phyloP scores from a whole-genome alignment of 2,888 invertebrate species.

The Lasiommata megera region DNA sequence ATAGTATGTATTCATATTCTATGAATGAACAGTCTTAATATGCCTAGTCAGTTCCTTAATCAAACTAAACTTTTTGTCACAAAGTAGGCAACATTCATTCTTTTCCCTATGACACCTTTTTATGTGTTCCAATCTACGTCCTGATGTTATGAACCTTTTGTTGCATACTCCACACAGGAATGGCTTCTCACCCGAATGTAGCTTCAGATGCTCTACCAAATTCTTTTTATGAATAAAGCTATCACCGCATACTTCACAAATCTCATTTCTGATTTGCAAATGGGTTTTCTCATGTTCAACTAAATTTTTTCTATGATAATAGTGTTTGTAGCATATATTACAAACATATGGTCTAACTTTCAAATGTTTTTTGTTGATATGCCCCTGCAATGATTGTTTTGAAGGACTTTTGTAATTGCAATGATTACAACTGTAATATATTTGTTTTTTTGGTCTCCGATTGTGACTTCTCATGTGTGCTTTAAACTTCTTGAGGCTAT shows the following conservation, averaged over 20 bases:
- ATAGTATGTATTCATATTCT: too few relatives aligned
- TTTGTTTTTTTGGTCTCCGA: slow-evolving; percentile 29
- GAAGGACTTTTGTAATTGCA: slow-evolving; percentile 49
- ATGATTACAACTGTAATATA: slow-evolving; percentile 40
- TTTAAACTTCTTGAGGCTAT: slow-evolving; percentile 43
- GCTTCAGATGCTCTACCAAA: slow-evolving; percentile 49
- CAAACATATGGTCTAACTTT: slow-evolving; percentile 48
- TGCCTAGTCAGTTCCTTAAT: slow-evolving; percentile 57
- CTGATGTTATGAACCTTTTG: slow-evolving; percentile 51
- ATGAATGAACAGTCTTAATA: slow-evolving; percentile 48
- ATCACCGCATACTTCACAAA: slow-evolving; percentile 57
- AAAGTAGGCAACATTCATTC: slow-evolving; percentile 47
- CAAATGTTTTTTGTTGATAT: slow-evolving; percentile 55
- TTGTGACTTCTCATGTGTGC: slow-evolving; percentile 28
- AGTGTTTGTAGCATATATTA: slow-evolving; percentile 50
- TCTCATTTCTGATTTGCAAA: slow-evolving; percentile 41
- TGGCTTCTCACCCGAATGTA: slow-evolving; percentile 52
- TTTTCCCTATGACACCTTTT: slow-evolving; percentile 54
- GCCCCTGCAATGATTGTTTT: slow-evolving; percentile 51
- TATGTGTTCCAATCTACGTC: slow-evolving; percentile 54
- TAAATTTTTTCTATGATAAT: slow-evolving; percentile 55
- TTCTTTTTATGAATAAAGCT: slow-evolving; percentile 51
- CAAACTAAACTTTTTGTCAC: slow-evolving; percentile 56
- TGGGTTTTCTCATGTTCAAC: slow-evolving; percentile 49
- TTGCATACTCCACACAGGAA: slow-evolving; percentile 52